Conservation (phyloP, 2,797 vertebrate genomes). For the Ctenochaetus hawaiiensis region DNA sequence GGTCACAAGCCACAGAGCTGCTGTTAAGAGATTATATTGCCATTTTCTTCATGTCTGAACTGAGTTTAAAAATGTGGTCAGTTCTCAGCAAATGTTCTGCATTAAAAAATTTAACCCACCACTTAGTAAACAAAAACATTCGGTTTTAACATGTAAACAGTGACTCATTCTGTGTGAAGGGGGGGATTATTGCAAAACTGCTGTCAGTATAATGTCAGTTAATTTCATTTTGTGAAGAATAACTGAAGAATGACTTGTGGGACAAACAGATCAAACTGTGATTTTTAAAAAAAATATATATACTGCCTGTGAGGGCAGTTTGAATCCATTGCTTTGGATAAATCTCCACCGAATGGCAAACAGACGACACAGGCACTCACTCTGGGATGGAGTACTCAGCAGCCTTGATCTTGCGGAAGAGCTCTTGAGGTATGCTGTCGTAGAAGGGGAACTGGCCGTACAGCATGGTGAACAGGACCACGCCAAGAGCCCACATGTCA, state of each 20-base stretch:
- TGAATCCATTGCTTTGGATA: background rate
- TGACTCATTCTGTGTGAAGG: background rate
- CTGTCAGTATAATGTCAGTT: background rate
- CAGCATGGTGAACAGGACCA: slow-evolving; percentile 99
- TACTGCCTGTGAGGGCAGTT: background rate
- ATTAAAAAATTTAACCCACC: background rate
- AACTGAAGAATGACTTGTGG: background rate
- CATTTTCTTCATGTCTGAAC: background rate
- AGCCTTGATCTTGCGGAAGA: slow-evolving; percentile 99
- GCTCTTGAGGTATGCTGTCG: slow-evolving; percentile 99
- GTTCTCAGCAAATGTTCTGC: background rate
- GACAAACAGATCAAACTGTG: background rate
- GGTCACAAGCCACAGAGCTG: background rate
- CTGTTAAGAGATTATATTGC: background rate
- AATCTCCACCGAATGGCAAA: background rate
- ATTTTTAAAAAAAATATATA: background rate
- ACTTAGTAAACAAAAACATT: background rate
- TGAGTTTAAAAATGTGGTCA: background rate
- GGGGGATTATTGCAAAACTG: background rate
- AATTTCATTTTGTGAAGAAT: background rate
- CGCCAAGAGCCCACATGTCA: slow-evolving; percentile 98
- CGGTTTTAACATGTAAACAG: background rate
- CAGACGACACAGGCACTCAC: slow-evolving; percentile 84
- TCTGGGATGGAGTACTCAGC: slow-evolving; percentile 98
- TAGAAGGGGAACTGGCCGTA: slow-evolving; percentile 99